Base-by-base conservation (phyloP, 1,140 invertebrate species). In the Melanaphis sacchari region DNA sequence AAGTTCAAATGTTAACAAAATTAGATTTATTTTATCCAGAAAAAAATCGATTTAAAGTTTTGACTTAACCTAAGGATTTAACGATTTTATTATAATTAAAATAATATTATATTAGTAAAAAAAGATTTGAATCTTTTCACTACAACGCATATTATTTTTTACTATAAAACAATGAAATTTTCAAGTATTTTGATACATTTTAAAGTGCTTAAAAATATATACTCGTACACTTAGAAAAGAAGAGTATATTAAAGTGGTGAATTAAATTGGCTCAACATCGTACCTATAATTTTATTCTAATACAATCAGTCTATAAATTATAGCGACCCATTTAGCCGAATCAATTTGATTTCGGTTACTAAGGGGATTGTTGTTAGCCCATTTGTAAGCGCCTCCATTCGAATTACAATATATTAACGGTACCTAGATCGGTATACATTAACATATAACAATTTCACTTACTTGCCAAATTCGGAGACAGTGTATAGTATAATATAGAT, bases 261-360 rank as follows among this genome's bases (percentile, higher is more conserved):
- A 76, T 76, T 76, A 76, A 76, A 76, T 76, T 36, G n/a, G 59
- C 59, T 76, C 59, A n/a, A 76, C 31, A 36, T n/a, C 31, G 59
- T 76, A 76, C 59, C 59, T n/a, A n/a, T 76, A 76, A 76, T 76
- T 76, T 76, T 76, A 76, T 76, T 76, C 59, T 76, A 76, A 76
- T 76, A 76, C 15, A 76, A 76, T 76, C 59, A 76, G 59, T n/a
- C n/a, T n/a, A n/a, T 76, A 76, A n/a, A 76, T 76, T 76, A 76
- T n/a, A 76, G n/a, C 59, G 59, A 76, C 59, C 59, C 59, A 76
- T 76, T 76, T 76, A 76, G 59, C 59, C n/a, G 59, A 76, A 76
- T 76, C 59, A 76, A 76, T 76, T 76, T n/a, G 59, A 76, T 76
- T 76, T 76, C 59, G n/a, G 59, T 76, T 76, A 76, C 59, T 76